Percentiles rank a stretch among this genome's conserved stretches.
These are phyloP conservation scores for Silvanus unidentatus DNA, from an alignment of 2,888 invertebrate species.

Conservation along the genomic window DNA sequence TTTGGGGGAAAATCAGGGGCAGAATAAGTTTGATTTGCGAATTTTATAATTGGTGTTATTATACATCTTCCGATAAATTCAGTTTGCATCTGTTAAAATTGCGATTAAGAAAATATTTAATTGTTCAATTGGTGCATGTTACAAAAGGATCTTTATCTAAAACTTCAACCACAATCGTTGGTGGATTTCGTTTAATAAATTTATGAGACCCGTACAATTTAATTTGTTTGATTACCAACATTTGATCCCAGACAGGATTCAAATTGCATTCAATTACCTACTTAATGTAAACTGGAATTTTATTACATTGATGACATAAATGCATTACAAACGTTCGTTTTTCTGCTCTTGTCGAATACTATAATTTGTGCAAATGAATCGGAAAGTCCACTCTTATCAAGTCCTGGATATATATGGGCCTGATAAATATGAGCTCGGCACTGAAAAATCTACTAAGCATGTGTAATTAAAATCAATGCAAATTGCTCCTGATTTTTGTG, in stretches of 20 bases:
- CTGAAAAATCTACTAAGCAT: constrained; percentile 49
- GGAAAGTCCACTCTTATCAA: constrained; percentile 50
- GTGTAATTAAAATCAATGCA: no score
- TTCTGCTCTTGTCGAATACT: constrained; percentile 40
- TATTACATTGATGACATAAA: not conserved
- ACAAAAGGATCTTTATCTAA: constrained; percentile 48
- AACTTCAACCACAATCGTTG: constrained; percentile 45
- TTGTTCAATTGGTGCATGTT: constrained; percentile 9
- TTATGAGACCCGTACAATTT: constrained; percentile 42
- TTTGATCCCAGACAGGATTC: constrained; percentile 59
- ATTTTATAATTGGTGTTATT: constrained; percentile 44
- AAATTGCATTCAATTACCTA: constrained; percentile 41
- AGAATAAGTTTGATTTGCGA: constrained; percentile 32
- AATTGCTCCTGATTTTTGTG: no score
- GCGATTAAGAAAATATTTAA: not conserved
- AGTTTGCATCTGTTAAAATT: constrained; percentile 8
- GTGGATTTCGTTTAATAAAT: constrained; percentile 43
- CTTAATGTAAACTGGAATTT: not conserved
- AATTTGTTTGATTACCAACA: constrained; percentile 48
- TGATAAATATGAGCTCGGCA: constrained; percentile 62
- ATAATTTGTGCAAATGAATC: constrained; percentile 49
- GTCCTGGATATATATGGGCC: constrained; percentile 57
- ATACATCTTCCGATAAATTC: constrained; percentile 48
- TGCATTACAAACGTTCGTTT: constrained; percentile 37
- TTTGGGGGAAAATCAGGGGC: constrained; percentile 38